Conservation (phyloP, 2,113 vertebrate species). For the Azemiops feae region DNA sequence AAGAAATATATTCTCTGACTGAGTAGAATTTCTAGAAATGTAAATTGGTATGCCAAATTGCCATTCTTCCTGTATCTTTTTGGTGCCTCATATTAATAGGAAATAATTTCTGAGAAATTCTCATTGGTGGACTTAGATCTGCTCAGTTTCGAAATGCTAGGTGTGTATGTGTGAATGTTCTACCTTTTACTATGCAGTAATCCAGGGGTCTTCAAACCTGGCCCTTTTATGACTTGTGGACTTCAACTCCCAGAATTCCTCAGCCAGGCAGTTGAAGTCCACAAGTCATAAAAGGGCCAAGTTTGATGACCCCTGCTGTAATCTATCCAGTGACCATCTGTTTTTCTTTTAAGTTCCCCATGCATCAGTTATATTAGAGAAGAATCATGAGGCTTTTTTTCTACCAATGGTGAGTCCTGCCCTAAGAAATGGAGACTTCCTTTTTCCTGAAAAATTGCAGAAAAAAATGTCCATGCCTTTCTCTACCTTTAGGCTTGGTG, state of each 20-base stretch:
- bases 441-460: not conserved
- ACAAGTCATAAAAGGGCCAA: too few species aligned
- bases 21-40: not conserved
- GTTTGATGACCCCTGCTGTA: not conserved
- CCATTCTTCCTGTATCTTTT: not conserved
- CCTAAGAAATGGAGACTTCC: not conserved
- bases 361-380: not conserved
- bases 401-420: not conserved
- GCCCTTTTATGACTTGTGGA: too few species aligned
- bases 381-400: not conserved
- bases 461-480: not conserved
- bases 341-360: not conserved
- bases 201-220: not conserved
- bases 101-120: not conserved
- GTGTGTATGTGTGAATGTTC: not conserved
- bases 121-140: not conserved
- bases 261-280: too few species aligned
- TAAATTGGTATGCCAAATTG: not conserved
- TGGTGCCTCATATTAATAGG: not conserved
- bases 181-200: not conserved
- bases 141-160: not conserved
- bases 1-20: not conserved
- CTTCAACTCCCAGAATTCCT: too few species aligned
- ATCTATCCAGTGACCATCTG: not conserved
- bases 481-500: not conserved